Evolutionary conservation across 1,140 invertebrate species (phyloP), one percentile per base, ranked within the genome.

Genomic region (Cotesia glomerata): DNA sequence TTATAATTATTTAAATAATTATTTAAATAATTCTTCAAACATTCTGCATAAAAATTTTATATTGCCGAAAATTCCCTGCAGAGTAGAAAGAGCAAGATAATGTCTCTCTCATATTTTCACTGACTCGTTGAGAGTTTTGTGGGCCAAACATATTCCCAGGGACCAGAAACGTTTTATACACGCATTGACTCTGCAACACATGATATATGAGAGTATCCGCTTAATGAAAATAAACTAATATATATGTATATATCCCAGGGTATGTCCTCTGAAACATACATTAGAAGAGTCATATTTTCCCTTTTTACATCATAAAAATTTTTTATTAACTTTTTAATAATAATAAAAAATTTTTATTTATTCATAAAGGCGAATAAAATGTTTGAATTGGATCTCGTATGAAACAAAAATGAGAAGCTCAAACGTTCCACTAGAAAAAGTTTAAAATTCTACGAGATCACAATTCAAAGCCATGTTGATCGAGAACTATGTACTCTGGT

Each of bases 171-270:
- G 58, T 59, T 59, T 59, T 59, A 59, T 59, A 59, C 58, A 59
- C 58, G 58, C 58, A 32, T 59, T 59, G 26, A 59, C 58, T 18
- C 58, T 59, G 16, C 58, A 59, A 11, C 39, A 59, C 26, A 59
- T 65, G 61, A 61, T 64, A 71, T 49, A 66, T 32, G 64, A 51
- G 69, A 56, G 59, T 54, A 71, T 64, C 61, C 45, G 59, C 52
- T 71, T 71, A 71, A 71, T 71, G 49, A 71, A 71, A 72, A 72
- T 72, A 66, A 72, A 72, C 39, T 54, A 66, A 65, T 67, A 58
- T 45, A 45, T 45, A 45, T 26, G 26, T 26, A 26, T 26, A 26
- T 45, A 45, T 59, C 36, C 67, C 67, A 58, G 16, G 39, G 26
- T 61, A 63, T 67, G 71, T 68, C 71, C 68, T 64, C 71, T 73